phyloP scores from a whole-genome alignment of 2,888 invertebrate species.

The Gymnoscelis rufifasciata region DNA sequence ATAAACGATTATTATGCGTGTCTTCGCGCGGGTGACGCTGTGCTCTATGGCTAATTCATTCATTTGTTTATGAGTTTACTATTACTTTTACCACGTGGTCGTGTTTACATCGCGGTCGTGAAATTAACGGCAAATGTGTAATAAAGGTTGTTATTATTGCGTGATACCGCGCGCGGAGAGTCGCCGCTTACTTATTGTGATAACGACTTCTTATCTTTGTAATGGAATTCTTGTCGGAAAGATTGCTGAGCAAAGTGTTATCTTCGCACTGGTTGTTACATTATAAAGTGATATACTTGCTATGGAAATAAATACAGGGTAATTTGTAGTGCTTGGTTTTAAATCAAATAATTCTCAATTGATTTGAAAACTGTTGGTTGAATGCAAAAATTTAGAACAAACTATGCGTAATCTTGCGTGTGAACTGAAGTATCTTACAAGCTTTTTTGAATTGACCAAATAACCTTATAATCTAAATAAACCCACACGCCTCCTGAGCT shows the following conservation, averaged over 20 bases:
- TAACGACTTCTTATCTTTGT: slow-evolving; percentile 30
- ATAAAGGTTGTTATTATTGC: slow-evolving; percentile 55
- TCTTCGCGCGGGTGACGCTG: slow-evolving; percentile 64
- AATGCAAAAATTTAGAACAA: no score
- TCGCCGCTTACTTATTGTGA: slow-evolving; percentile 33
- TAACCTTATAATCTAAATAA: no score
- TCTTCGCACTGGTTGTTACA: background rate
- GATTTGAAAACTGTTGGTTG: no score
- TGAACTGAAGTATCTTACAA: no score
- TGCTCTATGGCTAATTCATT: slow-evolving; percentile 69
- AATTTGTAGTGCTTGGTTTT: no score
- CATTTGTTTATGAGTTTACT: slow-evolving; percentile 71
- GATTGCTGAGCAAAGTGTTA: background rate
- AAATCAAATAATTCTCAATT: no score
- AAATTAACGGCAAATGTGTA: slow-evolving; percentile 59
- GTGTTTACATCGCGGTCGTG: slow-evolving; percentile 60
- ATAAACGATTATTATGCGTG: slow-evolving; percentile 75
- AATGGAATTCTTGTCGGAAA: slow-evolving; percentile 5
- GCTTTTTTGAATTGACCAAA: no score
- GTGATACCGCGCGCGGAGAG: slow-evolving; percentile 32
- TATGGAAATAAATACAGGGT: no score
- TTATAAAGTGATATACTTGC: background rate
- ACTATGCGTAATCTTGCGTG: no score
- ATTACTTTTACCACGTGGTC: slow-evolving; percentile 71
- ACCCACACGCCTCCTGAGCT: no score